Conservation (phyloP, 2,797 vertebrate genomes). For the Falco berigora region DNA sequence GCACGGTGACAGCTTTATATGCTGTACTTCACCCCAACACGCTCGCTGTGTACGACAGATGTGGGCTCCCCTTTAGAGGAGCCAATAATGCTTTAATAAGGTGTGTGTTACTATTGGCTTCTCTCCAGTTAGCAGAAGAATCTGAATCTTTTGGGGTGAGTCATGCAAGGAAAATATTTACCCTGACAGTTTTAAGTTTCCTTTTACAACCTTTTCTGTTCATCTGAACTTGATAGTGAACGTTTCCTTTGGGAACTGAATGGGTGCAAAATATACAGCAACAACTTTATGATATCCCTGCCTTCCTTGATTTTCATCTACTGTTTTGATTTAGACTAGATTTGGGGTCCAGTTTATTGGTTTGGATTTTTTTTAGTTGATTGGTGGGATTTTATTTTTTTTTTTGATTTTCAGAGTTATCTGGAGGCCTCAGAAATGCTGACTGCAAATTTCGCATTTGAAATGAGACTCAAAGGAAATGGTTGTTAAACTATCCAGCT, state of each 20-base stretch:
- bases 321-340: background rate
- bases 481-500: background rate
- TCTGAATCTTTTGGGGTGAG: background rate
- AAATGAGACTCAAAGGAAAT: constrained; percentile 1
- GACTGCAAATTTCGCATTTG: background rate
- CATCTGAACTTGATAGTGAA: rapidly evolving
- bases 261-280: background rate
- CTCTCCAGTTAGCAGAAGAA: background rate
- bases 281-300: background rate
- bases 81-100: rapidly evolving
- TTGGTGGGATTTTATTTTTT: background rate
- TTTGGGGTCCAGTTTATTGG: background rate
- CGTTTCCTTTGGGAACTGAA: background rate
- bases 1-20: rapidly evolving
- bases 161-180: background rate
- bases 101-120: background rate
- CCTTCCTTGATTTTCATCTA: background rate
- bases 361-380: background rate
- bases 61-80: background rate
- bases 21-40: background rate
- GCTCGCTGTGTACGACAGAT: background rate
- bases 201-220: background rate
- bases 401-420: background rate
- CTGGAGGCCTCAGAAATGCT: constrained; percentile 1
- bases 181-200: background rate